A percentile compares a stretch with the other conserved stretches of the same genome.
phyloP scores from a whole-genome alignment of 2,797 vertebrate genomes.

The Microtus agrestis region DNA sequence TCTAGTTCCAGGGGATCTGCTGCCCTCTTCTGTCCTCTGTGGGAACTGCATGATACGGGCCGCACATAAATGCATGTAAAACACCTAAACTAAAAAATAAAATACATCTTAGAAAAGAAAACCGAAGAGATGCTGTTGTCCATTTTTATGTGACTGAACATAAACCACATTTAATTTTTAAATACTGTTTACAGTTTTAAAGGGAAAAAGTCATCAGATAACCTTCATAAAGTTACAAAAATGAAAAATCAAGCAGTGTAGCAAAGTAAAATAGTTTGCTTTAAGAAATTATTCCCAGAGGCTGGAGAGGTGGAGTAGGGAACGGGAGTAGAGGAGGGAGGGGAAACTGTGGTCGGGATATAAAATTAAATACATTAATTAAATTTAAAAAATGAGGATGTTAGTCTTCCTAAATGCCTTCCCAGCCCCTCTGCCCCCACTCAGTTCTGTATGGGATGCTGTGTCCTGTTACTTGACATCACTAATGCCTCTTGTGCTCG shows the following conservation, averaged over 20 bases:
- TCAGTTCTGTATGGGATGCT: background rate
- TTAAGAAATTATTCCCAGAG: background rate
- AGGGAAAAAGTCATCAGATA: background rate
- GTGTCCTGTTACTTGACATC: background rate
- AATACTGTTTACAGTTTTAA: constrained; percentile 8
- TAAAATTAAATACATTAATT: too few relatives aligned
- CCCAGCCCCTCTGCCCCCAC: background rate
- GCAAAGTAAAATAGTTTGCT: background rate
- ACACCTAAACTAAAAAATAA: background rate
- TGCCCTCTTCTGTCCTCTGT: background rate
- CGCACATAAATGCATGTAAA: too few relatives aligned
- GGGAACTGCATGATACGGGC: background rate
- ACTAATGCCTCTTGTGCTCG: background rate
- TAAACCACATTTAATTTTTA: background rate
- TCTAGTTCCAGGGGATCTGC: background rate
- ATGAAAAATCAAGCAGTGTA: background rate
- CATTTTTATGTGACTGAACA: constrained; percentile 21
- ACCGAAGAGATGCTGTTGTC: background rate
- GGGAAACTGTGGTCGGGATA: background rate
- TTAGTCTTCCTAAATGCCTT: background rate
- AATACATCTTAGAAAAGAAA: background rate
- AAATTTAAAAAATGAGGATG: background rate
- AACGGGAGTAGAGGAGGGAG: background rate
- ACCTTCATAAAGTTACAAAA: constrained; percentile 44
- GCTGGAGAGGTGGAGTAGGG: background rate